Conservation (phyloP, 2,797 vertebrate species). For the Myripristis jacobus region DNA sequence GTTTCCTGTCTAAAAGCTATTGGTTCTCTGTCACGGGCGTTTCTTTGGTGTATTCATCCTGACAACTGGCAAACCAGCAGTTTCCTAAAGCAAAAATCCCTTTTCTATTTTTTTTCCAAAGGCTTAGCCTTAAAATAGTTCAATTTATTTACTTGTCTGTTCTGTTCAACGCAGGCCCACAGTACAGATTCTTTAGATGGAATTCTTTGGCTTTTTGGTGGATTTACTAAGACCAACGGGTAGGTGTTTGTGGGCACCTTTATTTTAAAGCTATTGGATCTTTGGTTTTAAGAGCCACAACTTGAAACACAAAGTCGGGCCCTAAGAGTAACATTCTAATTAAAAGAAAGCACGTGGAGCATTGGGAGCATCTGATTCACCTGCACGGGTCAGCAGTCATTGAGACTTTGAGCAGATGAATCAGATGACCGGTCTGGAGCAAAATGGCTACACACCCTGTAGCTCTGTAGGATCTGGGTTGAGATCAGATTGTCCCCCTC, state of each 20-base stretch:
- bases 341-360: slow-evolving; percentile 33
- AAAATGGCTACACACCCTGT: slow-evolving; percentile 49
- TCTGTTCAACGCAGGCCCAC: slow-evolving; percentile 9
- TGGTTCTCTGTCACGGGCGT: slow-evolving; percentile 40
- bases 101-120: slow-evolving; percentile 8
- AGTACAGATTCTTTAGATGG: slow-evolving; percentile 29
- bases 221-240: slow-evolving; percentile 31
- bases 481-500: slow-evolving; percentile 17
- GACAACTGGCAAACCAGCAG: slow-evolving; percentile 19
- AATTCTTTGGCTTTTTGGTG: slow-evolving; percentile 70
- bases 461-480: slow-evolving; percentile 34
- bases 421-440: slow-evolving; percentile 43
- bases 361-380: slow-evolving; percentile 57
- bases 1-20: slow-evolving; percentile 36
- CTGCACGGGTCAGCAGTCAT: slow-evolving; percentile 46
- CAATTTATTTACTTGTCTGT: neutral
- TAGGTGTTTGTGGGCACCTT: slow-evolving; percentile 38
- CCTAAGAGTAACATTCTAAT: slow-evolving; percentile 49
- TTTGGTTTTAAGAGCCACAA: slow-evolving; percentile 62
- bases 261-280: slow-evolving; percentile 60
- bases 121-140: slow-evolving; percentile 15
- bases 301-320: slow-evolving; percentile 40
- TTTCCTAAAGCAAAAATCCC: slow-evolving; percentile 12
- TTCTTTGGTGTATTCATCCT: slow-evolving; percentile 49
- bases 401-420: slow-evolving; percentile 55